Base-by-base conservation (phyloP, 2,888 invertebrate species). In the Lathronympha strigana region DNA sequence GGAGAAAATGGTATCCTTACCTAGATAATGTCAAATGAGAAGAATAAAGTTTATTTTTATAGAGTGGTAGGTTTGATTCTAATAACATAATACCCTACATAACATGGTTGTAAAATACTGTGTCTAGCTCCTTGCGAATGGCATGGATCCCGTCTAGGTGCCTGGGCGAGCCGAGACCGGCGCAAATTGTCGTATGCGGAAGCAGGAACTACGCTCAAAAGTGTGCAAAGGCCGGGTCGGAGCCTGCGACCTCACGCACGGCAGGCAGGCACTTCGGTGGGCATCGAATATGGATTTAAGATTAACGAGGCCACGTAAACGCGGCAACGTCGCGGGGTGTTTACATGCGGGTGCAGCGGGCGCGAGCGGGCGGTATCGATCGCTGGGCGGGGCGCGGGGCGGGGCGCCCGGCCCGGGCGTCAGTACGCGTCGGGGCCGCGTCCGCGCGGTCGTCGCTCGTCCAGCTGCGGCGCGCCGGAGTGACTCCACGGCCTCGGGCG, bases 261-360 rank as follows among this genome's bases (percentile, higher is more conserved):
- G 76, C 58, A 50, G 50, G 58, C 62, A 36, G 73, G 81, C 61
- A 36, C 60, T 60, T 36, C 36, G 49, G 76, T 77, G 78, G 80
- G 81, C 81, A 80, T 78, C 82, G 78, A 86, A 84, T 88, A 88
- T 88, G 87, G 88, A 88, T 88, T 86, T 85, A 83, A 87, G 87
- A 87, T 86, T 86, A 86, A 86, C 83, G 83, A 82, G 85, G 84
- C 75, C 93, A 93, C 86, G 93, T 76, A 73, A 74, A 67, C 72
- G 75, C 69, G 67, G 70, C 71, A 49, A 58, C 47, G 54, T 49
- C 95, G 94, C 73, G 95, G 95, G 84, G 95, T 95, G 95, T 96
- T 95, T 94, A 94, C 94, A 73, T 93, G 89, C 71, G 91, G 92
- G 66, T 90, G 93, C 78, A 93, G 93, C 72, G 92, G 93, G 73